Conservation (phyloP, 2,888 invertebrate species). For the Ormyrus rosae region DNA sequence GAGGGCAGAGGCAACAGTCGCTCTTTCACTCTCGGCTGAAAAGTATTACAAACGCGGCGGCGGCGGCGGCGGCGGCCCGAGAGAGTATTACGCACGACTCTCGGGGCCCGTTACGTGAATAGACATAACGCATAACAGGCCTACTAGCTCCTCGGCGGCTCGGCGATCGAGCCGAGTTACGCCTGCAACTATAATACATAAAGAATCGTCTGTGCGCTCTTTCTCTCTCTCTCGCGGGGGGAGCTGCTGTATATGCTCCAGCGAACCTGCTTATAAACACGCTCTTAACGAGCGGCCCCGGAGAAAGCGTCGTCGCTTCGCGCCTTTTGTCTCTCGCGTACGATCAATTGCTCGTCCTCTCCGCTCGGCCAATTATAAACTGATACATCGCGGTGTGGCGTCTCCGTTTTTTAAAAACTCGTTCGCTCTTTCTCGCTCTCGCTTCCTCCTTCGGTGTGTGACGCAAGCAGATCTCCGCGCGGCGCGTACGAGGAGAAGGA, state of each 20-base stretch:
- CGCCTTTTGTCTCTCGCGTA: too few species aligned
- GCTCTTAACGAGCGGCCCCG: background rate
- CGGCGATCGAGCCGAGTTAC: background rate
- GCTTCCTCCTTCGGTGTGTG: too few species aligned
- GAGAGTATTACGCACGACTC: slow-evolving; percentile 24
- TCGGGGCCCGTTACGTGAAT: slow-evolving; percentile 52
- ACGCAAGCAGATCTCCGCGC: too few species aligned
- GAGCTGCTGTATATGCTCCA: background rate
- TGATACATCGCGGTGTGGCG: background rate
- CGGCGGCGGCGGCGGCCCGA: too few species aligned
- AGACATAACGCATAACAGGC: slow-evolving; percentile 49
- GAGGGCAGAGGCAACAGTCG: too few species aligned
- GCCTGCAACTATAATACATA: slow-evolving; percentile 15
- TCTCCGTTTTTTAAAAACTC: slow-evolving; percentile 3
- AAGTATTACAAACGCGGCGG: too few species aligned
- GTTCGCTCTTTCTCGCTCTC: background rate
- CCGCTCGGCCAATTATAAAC: background rate
- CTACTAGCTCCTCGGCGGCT: slow-evolving; percentile 34
- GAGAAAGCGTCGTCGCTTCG: slow-evolving; percentile 40
- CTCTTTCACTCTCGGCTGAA: too few species aligned
- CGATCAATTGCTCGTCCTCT: background rate
- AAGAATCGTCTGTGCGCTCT: slow-evolving; percentile 37
- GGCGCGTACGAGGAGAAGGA: background rate
- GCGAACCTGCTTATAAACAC: slow-evolving; percentile 39
- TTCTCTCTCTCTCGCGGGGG: background rate